Percentiles rank a stretch among this genome's conserved stretches.
These are phyloP conservation scores for Clarias pachynema DNA, from an alignment of 2,797 vertebrate genomes.

Conservation along the genomic window DNA sequence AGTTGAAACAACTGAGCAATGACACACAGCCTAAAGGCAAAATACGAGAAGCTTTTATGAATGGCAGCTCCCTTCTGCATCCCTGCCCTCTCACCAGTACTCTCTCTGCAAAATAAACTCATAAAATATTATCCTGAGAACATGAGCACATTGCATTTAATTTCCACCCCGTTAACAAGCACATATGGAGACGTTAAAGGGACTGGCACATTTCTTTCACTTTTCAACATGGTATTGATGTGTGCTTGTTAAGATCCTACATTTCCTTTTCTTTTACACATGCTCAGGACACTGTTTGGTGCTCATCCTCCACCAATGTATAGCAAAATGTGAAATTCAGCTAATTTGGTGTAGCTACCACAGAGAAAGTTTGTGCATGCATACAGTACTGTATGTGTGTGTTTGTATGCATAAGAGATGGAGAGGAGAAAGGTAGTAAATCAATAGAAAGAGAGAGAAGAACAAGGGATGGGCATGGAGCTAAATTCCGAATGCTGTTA, in stretches of 20 bases:
- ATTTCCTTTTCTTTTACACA: neutral
- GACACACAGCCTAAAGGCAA: constrained; percentile 28
- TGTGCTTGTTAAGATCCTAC: constrained; percentile 31
- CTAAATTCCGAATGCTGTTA: constrained; percentile 42
- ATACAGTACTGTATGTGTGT: neutral
- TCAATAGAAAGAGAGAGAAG: constrained; percentile 12
- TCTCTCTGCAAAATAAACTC: constrained; percentile 27
- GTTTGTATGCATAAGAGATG: neutral
- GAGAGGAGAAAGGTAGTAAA: neutral
- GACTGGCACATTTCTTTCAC: constrained; percentile 44
- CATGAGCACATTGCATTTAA: constrained; percentile 17
- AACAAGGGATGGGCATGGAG: neutral
- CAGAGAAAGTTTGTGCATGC: neutral
- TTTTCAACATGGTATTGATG: constrained; percentile 30
- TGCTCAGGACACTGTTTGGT: constrained; percentile 50
- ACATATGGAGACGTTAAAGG: constrained; percentile 48
- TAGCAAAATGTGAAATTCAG: constrained; percentile 56
- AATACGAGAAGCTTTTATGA: constrained; percentile 20
- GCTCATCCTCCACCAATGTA: constrained; percentile 56
- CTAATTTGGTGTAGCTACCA: constrained; percentile 59
- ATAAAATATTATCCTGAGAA: neutral
- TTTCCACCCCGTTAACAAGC: constrained; percentile 46
- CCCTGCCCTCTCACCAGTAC: constrained; percentile 1
- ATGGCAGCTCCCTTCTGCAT: constrained; percentile 15
- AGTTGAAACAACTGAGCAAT: constrained; percentile 20